These are phyloP conservation scores for Ictidomys tridecemlineatus DNA, from an alignment of 2,113 vertebrate species.

Conservation along the genomic window DNA sequence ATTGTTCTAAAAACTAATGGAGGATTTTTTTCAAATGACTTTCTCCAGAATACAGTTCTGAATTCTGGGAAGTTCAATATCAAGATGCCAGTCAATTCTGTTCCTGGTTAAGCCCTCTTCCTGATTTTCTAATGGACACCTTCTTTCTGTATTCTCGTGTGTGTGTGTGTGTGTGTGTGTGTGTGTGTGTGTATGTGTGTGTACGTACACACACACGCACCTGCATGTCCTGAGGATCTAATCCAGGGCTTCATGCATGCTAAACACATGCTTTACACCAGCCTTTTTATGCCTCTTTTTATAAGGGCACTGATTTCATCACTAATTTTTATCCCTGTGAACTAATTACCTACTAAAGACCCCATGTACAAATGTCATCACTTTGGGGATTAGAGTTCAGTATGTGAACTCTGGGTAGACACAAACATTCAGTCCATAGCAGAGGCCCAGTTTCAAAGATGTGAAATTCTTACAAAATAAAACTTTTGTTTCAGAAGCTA, in stretches of 20 bases:
- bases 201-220: too few relatives aligned
- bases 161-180: too few relatives aligned
- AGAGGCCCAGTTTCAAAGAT: background rate
- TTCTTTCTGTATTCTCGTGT: background rate
- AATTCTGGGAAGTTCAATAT: background rate
- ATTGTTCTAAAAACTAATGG: conserved; percentile 17
- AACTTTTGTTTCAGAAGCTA: conserved; percentile 38
- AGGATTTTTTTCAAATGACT: background rate
- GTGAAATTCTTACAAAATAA: conserved; percentile 50
- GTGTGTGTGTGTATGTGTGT: too few relatives aligned
- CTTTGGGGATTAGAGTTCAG: background rate
- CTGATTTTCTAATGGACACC: background rate
- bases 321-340: background rate
- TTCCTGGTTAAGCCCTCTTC: background rate
- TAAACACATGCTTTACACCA: background rate
- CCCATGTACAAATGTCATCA: background rate
- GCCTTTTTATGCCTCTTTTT: background rate
- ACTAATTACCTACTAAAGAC: background rate
- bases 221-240: background rate
- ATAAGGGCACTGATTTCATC: background rate
- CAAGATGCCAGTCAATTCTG: background rate
- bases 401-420: background rate
- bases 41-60: background rate
- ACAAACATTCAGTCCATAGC: background rate
- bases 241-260: background rate